Percentiles rank a stretch among this genome's conserved stretches.
Evolutionary conservation across 2,113 vertebrate species (phyloP).

Genomic region (Alligator sinensis): DNA sequence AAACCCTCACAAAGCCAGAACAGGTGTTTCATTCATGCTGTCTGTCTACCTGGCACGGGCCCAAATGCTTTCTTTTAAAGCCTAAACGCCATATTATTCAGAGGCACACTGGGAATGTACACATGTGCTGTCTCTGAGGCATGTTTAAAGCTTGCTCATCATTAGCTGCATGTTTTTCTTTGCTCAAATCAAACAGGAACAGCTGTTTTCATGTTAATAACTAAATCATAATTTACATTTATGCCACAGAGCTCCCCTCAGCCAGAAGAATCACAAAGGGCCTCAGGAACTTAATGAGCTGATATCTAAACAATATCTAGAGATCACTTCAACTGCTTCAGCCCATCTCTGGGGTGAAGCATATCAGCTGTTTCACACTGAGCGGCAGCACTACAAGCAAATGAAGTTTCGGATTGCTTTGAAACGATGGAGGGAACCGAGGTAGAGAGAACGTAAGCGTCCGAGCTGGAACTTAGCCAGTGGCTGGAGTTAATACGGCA

Average conservation of each 20-base stretch:
- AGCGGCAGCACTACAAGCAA: neutral
- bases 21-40: slow-evolving; percentile 76
- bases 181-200: slow-evolving; percentile 23
- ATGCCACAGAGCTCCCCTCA: neutral
- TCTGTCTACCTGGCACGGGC: slow-evolving; percentile 69
- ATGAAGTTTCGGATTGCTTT: fast-evolving
- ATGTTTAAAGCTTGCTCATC: neutral
- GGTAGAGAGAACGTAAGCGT: neutral
- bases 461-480: fast-evolving
- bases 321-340: slow-evolving; percentile 58
- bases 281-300: slow-evolving; percentile 54
- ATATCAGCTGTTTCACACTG: neutral
- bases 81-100: slow-evolving; percentile 25
- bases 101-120: neutral
- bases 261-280: neutral
- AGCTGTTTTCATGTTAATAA: slow-evolving; percentile 61
- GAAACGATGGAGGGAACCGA: neutral
- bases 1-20: slow-evolving; percentile 65
- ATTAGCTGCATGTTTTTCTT: neutral
- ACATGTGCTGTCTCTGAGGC: neutral
- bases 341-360: neutral
- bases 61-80: slow-evolving; percentile 64
- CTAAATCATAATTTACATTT: slow-evolving; percentile 17
- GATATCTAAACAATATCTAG: slow-evolving; percentile 48
- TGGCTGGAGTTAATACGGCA: neutral